Base-by-base conservation (phyloP, 2,113 vertebrate species). In the Rattus norvegicus region DNA sequence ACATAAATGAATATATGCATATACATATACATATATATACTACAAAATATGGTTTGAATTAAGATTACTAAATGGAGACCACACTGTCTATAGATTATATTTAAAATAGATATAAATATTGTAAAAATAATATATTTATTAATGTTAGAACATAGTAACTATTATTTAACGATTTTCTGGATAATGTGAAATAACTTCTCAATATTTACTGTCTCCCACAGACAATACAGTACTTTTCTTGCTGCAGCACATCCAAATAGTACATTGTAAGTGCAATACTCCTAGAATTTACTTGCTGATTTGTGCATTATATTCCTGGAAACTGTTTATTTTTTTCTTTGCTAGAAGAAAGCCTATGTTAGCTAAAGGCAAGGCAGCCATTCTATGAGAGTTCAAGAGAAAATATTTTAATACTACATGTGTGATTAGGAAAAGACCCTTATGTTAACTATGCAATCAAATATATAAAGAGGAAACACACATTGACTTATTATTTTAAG, bases 221-320 rank as follows among this genome's bases (percentile, higher is more conserved):
- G 39, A 14, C 8, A 4, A 0, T 1, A 7, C 7, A 30, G 8
- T 36, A 17, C 49, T 81, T 39, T 36, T 39, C 49, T 81, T 39
- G 9, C 22, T n/a, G 22, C 3, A 81, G 75, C 0, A 20, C 0
- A 22, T 65, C 19, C 9, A 65, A 4, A 20, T 0, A 28, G 17
- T 36, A 39, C 6, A 3, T 5, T 33, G 10, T 7, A 43, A 89
- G 49, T 81, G 10, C 20, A 76, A 39, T 12, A 59, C 5, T 33
- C 36, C 20, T 75, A 14, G 5, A 24, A 49, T 86, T 86, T 33
- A 49, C 26, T 83, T 63, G 24, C 36, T 77, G 14, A n/a, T 49
- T 63, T 72, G 7, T 5, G 8, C 2, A 10, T 39, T 30, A 2
- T 49, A 19, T 12, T 19, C 1, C 54, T 81, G 28, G 20, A 8